Evolutionary conservation across 2,113 vertebrate genomes (phyloP).

Genomic region (Noturus placidus): DNA sequence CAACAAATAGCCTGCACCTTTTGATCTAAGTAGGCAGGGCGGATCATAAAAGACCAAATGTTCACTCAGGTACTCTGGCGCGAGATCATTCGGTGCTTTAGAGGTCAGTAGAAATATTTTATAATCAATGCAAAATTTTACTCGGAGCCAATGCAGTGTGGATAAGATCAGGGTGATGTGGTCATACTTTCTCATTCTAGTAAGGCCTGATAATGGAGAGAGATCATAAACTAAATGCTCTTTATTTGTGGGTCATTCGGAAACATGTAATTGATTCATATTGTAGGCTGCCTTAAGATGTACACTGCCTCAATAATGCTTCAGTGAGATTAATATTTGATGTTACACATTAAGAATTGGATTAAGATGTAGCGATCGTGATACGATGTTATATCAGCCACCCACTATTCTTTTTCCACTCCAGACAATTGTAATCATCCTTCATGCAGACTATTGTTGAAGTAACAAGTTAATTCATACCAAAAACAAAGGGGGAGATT

Average conservation of each 20-base stretch:
- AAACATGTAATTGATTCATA: constrained; percentile 54
- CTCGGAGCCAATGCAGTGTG: no score
- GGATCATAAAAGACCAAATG: no score
- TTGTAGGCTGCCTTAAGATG: constrained; percentile 43
- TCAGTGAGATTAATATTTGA: constrained; percentile 48
- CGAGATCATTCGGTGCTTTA: no score
- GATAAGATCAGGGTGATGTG: no score
- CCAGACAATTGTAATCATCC: neutral
- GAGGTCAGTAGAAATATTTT: no score
- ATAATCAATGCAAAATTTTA: no score
- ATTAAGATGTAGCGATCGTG: constrained; percentile 50
- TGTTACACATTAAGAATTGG: constrained; percentile 38
- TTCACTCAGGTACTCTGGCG: no score
- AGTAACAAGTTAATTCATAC: neutral
- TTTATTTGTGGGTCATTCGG: constrained; percentile 58
- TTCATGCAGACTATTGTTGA: no score
- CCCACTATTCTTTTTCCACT: neutral
- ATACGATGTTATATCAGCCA: neutral
- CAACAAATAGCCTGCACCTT: no score
- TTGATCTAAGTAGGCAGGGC: no score
- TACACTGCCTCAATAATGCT: constrained; percentile 37
- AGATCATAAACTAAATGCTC: constrained; percentile 7
- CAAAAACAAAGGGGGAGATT: neutral
- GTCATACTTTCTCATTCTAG: no score
- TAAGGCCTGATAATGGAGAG: no score